A percentile compares a stretch with the other conserved stretches of the same genome.
These are phyloP conservation scores for Julus scanicus DNA, from an alignment of 2,888 invertebrate species.

Conservation along the genomic window DNA sequence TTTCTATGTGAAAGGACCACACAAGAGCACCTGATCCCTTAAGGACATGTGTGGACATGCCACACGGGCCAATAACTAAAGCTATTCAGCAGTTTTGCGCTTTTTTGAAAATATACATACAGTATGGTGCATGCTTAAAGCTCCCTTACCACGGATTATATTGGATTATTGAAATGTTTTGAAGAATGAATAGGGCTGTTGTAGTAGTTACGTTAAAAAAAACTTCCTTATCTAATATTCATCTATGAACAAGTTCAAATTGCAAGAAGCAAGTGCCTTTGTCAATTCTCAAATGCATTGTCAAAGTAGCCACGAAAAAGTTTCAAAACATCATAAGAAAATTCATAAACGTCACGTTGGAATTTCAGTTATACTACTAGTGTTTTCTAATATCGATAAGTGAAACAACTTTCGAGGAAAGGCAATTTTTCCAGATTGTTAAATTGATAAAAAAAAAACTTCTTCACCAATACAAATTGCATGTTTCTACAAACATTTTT, in stretches of 20 bases:
- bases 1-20: conserved; percentile 1
- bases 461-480: no score
- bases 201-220: no score
- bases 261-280: background rate
- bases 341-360: no score
- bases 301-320: no score
- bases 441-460: no score
- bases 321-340: no score
- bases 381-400: no score
- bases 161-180: background rate
- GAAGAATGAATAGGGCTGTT: background rate
- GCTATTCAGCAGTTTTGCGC: background rate
- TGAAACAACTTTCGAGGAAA: no score
- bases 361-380: no score
- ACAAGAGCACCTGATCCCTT: background rate
- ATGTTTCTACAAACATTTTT: no score
- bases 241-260: background rate
- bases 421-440: no score
- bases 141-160: conserved; percentile 5
- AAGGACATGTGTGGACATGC: background rate
- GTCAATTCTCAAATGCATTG: background rate
- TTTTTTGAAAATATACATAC: background rate
- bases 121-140: background rate
- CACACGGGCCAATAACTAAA: conserved; percentile 1
- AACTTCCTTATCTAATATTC: background rate